Conservation (phyloP, 2,888 invertebrate species). For the Ferdinandea cuprea region DNA sequence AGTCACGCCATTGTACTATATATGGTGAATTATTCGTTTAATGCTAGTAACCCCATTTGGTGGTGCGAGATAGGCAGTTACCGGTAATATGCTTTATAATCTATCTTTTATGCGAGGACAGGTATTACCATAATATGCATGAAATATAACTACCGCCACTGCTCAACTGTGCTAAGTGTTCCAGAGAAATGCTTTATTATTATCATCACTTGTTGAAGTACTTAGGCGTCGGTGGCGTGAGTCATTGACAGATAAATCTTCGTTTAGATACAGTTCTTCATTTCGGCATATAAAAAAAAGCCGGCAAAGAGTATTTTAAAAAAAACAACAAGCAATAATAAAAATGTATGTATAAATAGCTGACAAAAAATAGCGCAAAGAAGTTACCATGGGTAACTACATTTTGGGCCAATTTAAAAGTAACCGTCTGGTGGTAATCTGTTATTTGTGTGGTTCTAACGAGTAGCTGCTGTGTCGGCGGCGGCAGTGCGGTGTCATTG, state of each 20-base stretch:
- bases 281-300: constrained; percentile 6
- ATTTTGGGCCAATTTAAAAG: constrained; percentile 46
- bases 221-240: constrained; percentile 37
- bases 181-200: constrained; percentile 70
- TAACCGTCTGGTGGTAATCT: constrained; percentile 38
- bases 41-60: constrained; percentile 66
- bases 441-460: constrained; percentile 25
- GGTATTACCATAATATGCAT: constrained; percentile 66
- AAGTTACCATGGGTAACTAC: constrained; percentile 11
- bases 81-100: constrained; percentile 69
- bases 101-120: constrained; percentile 47
- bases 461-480: constrained; percentile 10
- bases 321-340: too few species aligned
- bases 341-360: neutral
- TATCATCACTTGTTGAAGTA: constrained; percentile 68
- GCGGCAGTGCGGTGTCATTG: too few species aligned
- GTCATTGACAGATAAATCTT: constrained; percentile 70
- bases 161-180: constrained; percentile 65
- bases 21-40: constrained; percentile 13
- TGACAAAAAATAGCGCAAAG: constrained; percentile 14
- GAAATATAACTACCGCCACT: constrained; percentile 46
- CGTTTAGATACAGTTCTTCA: constrained; percentile 41
- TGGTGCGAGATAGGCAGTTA: constrained; percentile 41
- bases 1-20: constrained; percentile 16
- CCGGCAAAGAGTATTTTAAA: constrained; percentile 2